A percentile compares a stretch with the other conserved stretches of the same genome.
These are phyloP conservation scores for Lepus oiostolus DNA, from an alignment of 2,797 vertebrate genomes.

Conservation along the genomic window DNA sequence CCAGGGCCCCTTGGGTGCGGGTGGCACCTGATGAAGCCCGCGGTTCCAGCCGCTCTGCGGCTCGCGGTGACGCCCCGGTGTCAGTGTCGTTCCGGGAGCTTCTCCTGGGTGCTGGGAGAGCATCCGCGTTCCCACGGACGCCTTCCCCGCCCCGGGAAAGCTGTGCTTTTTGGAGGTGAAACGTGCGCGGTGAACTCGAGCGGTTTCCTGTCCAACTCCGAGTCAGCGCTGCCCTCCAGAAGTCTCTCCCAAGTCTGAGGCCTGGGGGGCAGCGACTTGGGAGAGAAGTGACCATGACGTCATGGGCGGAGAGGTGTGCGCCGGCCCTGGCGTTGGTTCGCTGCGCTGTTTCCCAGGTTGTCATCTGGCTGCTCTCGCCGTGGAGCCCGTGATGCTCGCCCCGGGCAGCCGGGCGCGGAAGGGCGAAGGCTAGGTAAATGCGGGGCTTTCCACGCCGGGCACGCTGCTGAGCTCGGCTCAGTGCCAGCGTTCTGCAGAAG, in stretches of 20 bases:
- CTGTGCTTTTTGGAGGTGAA: not conserved
- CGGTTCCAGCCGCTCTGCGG: not conserved
- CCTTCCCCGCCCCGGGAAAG: not conserved
- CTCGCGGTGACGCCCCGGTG: conserved; percentile 8
- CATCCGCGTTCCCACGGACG: not conserved
- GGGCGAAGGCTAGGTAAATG: not conserved
- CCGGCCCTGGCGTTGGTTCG: not conserved
- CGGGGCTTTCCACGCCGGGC: not conserved
- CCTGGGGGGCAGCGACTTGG: conserved; percentile 37
- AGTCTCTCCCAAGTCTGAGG: conserved; percentile 23
- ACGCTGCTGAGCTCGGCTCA: too few species aligned
- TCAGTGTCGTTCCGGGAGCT: conserved; percentile 3
- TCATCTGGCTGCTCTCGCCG: not conserved
- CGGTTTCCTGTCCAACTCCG: not conserved
- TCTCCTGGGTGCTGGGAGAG: conserved; percentile 22
- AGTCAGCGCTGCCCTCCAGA: not conserved
- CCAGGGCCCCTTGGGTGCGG: conserved; percentile 37
- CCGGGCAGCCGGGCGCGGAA: not conserved
- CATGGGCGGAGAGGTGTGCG: conserved; percentile 50
- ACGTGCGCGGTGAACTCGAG: not conserved
- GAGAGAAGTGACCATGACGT: conserved; percentile 79
- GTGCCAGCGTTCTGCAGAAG: not conserved
- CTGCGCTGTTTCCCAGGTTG: not conserved
- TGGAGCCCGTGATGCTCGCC: not conserved
- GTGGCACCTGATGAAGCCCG: conserved; percentile 36